Percentiles rank a stretch among this genome's conserved stretches.
These are phyloP conservation scores for Nothocercus nigrocapillus DNA, from an alignment of 2,113 vertebrate genomes.

Conservation along the genomic window DNA sequence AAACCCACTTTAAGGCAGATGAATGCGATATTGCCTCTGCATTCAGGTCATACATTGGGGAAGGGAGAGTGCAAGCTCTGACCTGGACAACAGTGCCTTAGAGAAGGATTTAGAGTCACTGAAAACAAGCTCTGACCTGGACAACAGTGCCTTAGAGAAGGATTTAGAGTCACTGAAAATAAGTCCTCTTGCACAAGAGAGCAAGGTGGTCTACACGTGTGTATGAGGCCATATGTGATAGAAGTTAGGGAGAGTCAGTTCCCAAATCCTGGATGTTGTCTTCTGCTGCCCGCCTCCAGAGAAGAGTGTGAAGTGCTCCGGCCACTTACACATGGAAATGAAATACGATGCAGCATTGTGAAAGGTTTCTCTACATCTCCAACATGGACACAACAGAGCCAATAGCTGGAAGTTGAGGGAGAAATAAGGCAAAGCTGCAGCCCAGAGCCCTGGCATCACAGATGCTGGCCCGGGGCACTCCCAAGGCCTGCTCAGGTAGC, in stretches of 20 bases:
- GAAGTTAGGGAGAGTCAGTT: background rate
- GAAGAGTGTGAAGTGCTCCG: background rate
- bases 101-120: background rate
- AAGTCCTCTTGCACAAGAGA: background rate
- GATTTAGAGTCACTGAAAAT: background rate
- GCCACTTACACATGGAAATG: background rate
- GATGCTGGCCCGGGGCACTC: no score
- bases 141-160: background rate
- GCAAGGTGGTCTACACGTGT: background rate
- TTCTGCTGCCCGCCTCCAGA: background rate
- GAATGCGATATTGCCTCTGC: background rate
- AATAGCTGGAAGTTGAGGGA: background rate
- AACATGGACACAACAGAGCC: background rate
- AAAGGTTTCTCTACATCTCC: background rate
- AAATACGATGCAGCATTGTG: background rate
- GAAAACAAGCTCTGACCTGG: background rate
- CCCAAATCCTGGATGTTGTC: background rate
- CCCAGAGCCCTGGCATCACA: no score
- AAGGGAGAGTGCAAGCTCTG: background rate
- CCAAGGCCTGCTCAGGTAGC: no score
- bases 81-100: background rate
- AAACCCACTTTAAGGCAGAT: background rate
- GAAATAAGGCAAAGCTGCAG: background rate
- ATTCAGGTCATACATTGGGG: background rate
- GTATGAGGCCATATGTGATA: background rate